A percentile compares a stretch with the other conserved stretches of the same genome.
Conservation (phyloP, 1,140 invertebrate species). For the Cyclina sinensis region DNA sequence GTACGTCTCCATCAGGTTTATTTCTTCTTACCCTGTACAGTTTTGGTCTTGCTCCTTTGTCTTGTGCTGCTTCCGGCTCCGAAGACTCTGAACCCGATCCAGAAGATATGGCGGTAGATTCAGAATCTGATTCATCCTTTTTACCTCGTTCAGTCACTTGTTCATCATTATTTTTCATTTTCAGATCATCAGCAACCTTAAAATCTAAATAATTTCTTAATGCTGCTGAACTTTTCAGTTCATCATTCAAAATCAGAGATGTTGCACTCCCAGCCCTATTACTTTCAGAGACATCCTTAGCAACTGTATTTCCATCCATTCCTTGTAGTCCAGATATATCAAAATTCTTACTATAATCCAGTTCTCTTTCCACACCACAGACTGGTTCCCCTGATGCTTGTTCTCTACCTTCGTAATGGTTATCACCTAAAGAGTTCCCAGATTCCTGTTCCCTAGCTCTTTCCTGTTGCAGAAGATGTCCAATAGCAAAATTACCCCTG, state of each 20-base stretch:
- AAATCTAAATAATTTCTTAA: neutral
- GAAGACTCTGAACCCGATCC: neutral
- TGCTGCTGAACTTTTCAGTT: neutral
- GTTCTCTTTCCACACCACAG: neutral
- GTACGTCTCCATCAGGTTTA: neutral
- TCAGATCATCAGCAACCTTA: neutral
- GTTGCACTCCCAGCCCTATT: too few species aligned
- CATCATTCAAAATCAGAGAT: neutral
- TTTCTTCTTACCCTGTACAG: neutral
- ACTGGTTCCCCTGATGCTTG: neutral
- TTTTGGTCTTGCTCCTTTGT: neutral
- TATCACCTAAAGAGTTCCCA: neutral
- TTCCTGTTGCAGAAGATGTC: conserved; percentile 38
- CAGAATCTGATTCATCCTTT: neutral
- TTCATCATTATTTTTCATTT: neutral
- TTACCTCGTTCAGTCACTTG: neutral
- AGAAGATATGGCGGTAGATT: neutral
- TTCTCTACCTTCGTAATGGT: neutral
- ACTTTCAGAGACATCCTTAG: neutral
- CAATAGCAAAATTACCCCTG: conserved; percentile 23
- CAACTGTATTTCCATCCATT: neutral
- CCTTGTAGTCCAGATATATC: neutral
- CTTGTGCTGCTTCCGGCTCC: neutral
- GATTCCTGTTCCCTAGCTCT: neutral
- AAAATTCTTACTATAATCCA: neutral